Conservation (phyloP, 2,113 vertebrate genomes). For the Nettapus auritus region DNA sequence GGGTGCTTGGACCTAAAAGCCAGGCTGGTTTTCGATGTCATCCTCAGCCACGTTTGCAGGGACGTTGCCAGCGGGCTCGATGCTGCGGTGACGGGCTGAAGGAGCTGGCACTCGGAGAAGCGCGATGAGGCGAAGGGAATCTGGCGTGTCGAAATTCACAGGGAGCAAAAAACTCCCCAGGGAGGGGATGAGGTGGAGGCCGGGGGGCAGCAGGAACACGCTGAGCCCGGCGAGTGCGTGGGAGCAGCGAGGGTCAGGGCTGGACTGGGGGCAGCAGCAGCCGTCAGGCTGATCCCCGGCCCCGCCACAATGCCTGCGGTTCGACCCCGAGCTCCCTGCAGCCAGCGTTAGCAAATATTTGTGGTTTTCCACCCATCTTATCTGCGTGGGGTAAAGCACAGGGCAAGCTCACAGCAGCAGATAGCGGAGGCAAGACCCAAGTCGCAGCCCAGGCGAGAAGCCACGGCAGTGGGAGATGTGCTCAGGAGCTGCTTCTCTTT, state of each 20-base stretch:
- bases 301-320: background rate
- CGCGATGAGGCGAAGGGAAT: background rate
- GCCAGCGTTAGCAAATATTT: background rate
- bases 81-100: background rate
- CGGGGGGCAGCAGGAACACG: background rate
- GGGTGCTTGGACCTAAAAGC: background rate
- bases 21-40: rapidly evolving
- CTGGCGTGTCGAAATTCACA: rapidly evolving
- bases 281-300: background rate
- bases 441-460: background rate
- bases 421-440: background rate
- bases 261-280: background rate
- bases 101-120: background rate
- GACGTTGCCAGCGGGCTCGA: background rate
- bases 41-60: background rate
- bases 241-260: background rate
- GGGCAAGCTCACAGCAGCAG: background rate
- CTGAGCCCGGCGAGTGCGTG: background rate
- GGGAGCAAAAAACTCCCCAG: background rate
- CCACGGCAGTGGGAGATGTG: background rate
- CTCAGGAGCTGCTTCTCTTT: rapidly evolving
- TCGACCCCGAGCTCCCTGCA: background rate
- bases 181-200: background rate
- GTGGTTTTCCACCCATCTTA: background rate
- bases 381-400: background rate